These are phyloP conservation scores for Canis aureus DNA, from an alignment of 2,113 vertebrate species.

Conservation along the genomic window DNA sequence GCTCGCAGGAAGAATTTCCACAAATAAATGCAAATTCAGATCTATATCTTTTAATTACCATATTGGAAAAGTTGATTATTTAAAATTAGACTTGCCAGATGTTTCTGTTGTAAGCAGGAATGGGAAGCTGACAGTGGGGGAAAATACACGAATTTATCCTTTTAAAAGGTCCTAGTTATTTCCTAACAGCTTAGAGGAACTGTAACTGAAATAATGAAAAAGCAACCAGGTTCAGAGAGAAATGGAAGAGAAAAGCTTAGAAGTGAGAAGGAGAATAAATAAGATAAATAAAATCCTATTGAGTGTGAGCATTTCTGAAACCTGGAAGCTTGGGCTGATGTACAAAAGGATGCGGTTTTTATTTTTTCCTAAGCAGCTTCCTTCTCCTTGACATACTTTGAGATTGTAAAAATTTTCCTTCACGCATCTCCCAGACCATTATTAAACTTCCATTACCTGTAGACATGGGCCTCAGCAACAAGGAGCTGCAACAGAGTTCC, in stretches of 20 bases:
- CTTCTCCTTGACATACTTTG: neutral
- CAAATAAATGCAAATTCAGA: constrained; percentile 61
- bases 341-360: neutral
- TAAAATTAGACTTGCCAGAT: constrained; percentile 65
- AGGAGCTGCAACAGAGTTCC: neutral
- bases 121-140: neutral
- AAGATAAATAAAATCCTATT: neutral
- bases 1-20: constrained; percentile 5
- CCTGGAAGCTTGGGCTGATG: neutral
- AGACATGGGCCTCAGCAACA: neutral
- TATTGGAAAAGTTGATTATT: constrained; percentile 64
- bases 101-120: constrained; percentile 33
- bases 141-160: constrained; percentile 36
- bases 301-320: neutral
- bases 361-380: neutral
- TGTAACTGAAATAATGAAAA: constrained; percentile 7
- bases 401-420: constrained; percentile 33
- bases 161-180: constrained; percentile 22
- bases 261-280: neutral
- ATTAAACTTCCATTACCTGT: neutral
- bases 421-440: neutral
- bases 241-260: neutral
- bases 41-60: constrained; percentile 41
- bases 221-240: neutral
- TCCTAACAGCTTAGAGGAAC: neutral